phyloP scores from a whole-genome alignment of 2,888 invertebrate species.

The Drosophila acutilabella region DNA sequence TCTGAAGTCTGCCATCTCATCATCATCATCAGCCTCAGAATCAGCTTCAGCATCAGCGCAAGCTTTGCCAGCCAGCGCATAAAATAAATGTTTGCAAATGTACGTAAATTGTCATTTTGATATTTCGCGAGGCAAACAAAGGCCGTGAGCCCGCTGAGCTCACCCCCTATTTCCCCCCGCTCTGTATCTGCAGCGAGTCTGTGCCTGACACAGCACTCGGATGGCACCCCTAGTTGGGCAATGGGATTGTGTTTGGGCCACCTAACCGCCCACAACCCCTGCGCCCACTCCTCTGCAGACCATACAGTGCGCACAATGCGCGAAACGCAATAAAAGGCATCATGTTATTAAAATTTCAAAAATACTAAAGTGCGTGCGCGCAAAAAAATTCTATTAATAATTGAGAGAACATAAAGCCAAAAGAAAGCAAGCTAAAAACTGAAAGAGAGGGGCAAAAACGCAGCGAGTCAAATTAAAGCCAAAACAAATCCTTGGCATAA shows the following conservation, averaged over 20 bases:
- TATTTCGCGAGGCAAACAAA: conserved; percentile 69
- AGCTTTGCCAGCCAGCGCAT: conserved; percentile 48
- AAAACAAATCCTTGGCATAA: conserved; percentile 50
- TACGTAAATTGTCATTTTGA: conserved; percentile 78
- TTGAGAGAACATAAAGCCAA: conserved; percentile 44
- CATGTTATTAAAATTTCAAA: conserved; percentile 77
- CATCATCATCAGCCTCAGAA: conserved; percentile 6
- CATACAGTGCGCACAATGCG: conserved; percentile 56
- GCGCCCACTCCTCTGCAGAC: conserved; percentile 5
- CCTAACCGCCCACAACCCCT: no score
- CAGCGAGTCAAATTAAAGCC: conserved; percentile 59
- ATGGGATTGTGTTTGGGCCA: conserved; percentile 5
- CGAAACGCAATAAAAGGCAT: conserved; percentile 72
- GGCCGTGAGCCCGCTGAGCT: conserved; percentile 57
- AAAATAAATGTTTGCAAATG: conserved; percentile 70
- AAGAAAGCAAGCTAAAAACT: not conserved
- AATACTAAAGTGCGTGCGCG: conserved; percentile 73
- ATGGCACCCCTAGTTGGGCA: not conserved
- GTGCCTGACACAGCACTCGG: conserved; percentile 32
- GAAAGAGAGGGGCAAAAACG: no score
- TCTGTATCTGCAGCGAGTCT: conserved; percentile 6
- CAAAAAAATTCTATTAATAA: conserved; percentile 69
- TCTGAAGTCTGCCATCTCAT: conserved; percentile 16
- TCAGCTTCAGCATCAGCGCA: not conserved
- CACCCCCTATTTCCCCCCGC: not conserved